Evolutionary conservation across 2,113 vertebrate species (phyloP), one percentile per base, ranked within the genome.

Genomic region (Phyllostomus hastatus): DNA sequence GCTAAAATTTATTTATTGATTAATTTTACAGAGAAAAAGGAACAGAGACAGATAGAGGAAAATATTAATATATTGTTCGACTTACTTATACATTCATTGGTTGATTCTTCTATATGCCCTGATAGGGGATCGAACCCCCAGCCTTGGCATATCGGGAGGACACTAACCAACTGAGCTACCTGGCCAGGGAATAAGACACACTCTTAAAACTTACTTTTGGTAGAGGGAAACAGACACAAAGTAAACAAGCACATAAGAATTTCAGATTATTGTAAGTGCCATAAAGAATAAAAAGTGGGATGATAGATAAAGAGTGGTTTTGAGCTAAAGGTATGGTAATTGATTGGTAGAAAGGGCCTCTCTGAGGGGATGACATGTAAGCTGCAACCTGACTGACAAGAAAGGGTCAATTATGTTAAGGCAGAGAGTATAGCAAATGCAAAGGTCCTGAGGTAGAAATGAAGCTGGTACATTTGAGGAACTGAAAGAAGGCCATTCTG

Each of bases 371-470:
- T 33, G 28, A 57, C 82, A 26, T 61, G 72, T 50, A 86, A 69
- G 11, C 31, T 61, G n/a, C 75, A 57, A 48, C 26, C n/a, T 61
- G n/a, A 67, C 5, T 10, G 16, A 43, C 14, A 69, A 81, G 91
- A 43, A 48, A 54, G 10, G 31, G 50, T 8, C 38, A 54, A 24
- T 84, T 79, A 81, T 31, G 33, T 4, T 66, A 57, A 54, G 72
- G n/a, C 41, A 76, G 35, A 76, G 41, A 33, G 15, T 1, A 57
- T 8, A 69, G 79, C 31, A 46, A 17, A n/a, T 4, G 61, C 91
- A 96, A 94, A 91, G 88, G 69, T 20, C 88, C 67, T 31, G 61
- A 33, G 83, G 95, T 28, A 80, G 70, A 81, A 61, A 66, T 10
- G 24, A 91, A 33, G n/a, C 67, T 8, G 59, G 80, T 22, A 24